Evolutionary conservation across 2,888 invertebrate genomes (phyloP), one percentile per base, ranked within the genome.

Genomic region (Ptilodon capucinus): DNA sequence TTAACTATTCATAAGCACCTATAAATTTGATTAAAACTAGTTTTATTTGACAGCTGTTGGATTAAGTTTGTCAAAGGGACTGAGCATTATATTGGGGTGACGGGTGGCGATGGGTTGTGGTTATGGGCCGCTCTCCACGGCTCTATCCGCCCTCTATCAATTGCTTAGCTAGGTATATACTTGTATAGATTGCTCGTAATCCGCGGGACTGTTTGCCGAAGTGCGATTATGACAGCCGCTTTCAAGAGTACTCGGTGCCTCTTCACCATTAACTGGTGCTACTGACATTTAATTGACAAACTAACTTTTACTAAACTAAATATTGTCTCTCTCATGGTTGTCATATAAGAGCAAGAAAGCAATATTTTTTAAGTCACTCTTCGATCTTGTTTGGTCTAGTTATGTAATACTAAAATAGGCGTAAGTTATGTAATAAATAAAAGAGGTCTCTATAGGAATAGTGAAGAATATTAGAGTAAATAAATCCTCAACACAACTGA

Each of bases 21-120:
- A n/a, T n/a, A n/a, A n/a, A n/a, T 28, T 21, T 42, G 39, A 51
- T n/a, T n/a, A n/a, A n/a, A n/a, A 56, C 51, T 45, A 54, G 34
- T 53, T 51, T 51, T 62, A 63, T 66, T 59, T 32, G 48, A 32
- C 44, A 43, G 16, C 28, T 28, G n/a, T 28, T 28, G 57, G 38
- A 59, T 64, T 64, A 66, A 66, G 56, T 40, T 51, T 32, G 67
- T 63, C 52, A 54, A 63, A 63, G 39, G 48, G 54, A 49, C 43
- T 46, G 43, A 21, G 46, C n/a, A n/a, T n/a, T n/a, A 25, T 25
- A 28, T 28, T 8, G 28, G 13, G 32, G 8, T 57, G 57, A 66
- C 11, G 57, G 48, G 25, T 23, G 59, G 5, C 54, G 64, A 57
- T 67, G 63, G 53, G 48, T 49, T 66, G 57, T 47, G 67, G 54